Percentiles rank a stretch among this genome's conserved stretches.
Evolutionary conservation across 2,888 invertebrate species (phyloP).

Genomic region (Drosophila anomalata): DNA sequence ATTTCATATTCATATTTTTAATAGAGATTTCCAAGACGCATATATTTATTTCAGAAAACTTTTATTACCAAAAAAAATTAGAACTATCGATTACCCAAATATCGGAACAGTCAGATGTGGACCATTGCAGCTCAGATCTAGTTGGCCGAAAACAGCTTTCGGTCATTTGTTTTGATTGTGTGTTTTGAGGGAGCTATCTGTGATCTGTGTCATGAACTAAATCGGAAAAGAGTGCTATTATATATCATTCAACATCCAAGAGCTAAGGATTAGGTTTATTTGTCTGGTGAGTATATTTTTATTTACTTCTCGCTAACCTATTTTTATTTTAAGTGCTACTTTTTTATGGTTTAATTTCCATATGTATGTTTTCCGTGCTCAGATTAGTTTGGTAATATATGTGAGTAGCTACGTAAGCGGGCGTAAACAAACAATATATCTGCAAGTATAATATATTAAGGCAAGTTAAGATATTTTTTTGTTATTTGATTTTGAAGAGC

Average conservation of each 20-base stretch:
- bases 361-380: slow-evolving; percentile 21
- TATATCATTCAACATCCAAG: slow-evolving; percentile 6
- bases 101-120: not conserved
- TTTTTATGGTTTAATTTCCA: slow-evolving; percentile 18
- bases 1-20: too few species aligned
- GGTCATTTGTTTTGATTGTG: slow-evolving; percentile 6
- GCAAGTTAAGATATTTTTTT: not conserved
- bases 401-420: slow-evolving; percentile 7
- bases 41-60: too few species aligned
- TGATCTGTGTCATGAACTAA: slow-evolving; percentile 7
- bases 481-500: not conserved
- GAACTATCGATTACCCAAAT: not conserved
- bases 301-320: not conserved
- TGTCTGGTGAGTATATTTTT: slow-evolving; percentile 15
- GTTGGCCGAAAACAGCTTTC: not conserved
- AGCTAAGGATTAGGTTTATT: slow-evolving; percentile 11
- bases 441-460: not conserved
- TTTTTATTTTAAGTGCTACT: not conserved
- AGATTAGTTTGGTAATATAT: not conserved
- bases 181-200: slow-evolving; percentile 20
- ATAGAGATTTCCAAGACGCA: too few species aligned
- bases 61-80: not conserved
- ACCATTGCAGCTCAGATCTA: not conserved
- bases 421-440: slow-evolving; percentile 29
- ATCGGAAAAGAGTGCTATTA: not conserved